A percentile compares a stretch with the other conserved stretches of the same genome.
phyloP scores from a whole-genome alignment of 2,113 vertebrate species.

The Naja naja region DNA sequence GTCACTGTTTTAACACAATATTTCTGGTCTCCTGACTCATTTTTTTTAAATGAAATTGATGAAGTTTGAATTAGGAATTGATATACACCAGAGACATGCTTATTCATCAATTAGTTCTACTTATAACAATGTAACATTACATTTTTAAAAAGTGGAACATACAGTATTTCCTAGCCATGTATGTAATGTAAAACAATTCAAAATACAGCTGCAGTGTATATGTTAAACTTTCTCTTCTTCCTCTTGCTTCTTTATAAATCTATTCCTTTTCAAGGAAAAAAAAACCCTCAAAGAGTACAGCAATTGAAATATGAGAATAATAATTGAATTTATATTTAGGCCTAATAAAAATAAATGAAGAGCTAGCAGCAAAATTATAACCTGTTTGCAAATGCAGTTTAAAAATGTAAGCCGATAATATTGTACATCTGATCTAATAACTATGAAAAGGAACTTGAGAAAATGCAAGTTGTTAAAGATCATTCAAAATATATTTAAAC shows the following conservation, averaged over 20 bases:
- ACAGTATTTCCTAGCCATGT: neutral
- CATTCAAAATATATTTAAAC: neutral
- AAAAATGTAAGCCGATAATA: neutral
- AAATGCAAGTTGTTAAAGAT: neutral
- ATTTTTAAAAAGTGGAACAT: neutral
- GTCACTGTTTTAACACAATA: neutral
- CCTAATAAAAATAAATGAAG: neutral
- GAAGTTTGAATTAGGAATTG: neutral
- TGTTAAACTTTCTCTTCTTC: neutral
- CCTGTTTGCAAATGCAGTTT: neutral
- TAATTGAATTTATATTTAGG: neutral
- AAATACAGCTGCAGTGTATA: neutral
- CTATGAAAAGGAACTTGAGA: neutral
- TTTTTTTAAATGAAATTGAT: neutral
- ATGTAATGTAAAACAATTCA: neutral
- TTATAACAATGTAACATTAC: neutral
- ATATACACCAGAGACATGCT: neutral
- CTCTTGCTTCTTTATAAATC: neutral
- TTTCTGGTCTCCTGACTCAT: neutral
- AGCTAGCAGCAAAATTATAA: neutral
- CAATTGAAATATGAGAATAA: neutral
- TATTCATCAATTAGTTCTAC: neutral
- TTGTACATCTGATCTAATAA: neutral
- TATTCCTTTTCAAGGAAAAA: neutral
- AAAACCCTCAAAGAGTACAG: neutral